A percentile compares a stretch with the other conserved stretches of the same genome.
Conservation (phyloP, 2,888 invertebrate genomes). For the Iselma pallidipennis region DNA sequence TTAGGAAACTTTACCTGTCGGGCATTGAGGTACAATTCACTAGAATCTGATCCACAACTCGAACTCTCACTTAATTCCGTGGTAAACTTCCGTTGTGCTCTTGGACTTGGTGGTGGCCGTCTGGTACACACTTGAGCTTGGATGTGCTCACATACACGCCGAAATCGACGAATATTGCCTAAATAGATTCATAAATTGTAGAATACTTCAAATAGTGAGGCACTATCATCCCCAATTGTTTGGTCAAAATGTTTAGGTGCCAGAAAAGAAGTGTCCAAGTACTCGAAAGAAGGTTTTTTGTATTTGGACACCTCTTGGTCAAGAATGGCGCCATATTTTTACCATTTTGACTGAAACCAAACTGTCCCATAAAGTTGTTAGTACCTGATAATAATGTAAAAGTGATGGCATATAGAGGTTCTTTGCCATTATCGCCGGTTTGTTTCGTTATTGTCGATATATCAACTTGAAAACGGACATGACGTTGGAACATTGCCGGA, state of each 20-base stretch:
- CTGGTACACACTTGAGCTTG: slow-evolving; percentile 72
- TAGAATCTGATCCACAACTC: slow-evolving; percentile 71
- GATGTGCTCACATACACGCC: slow-evolving; percentile 95
- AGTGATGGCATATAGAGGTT: slow-evolving; percentile 87
- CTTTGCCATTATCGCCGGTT: slow-evolving; percentile 71
- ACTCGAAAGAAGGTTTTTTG: no score
- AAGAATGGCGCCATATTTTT: no score
- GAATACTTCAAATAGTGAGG: no score
- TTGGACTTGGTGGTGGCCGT: slow-evolving; percentile 65
- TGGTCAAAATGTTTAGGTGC: background rate
- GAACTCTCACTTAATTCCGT: slow-evolving; percentile 71
- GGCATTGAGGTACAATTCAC: slow-evolving; percentile 59
- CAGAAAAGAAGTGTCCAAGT: no score
- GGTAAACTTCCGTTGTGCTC: slow-evolving; percentile 67
- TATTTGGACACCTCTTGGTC: no score
- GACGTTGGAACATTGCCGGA: slow-evolving; percentile 95
- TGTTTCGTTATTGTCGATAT: slow-evolving; percentile 83
- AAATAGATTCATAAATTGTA: no score
- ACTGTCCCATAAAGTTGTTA: no score
- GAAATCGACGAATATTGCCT: slow-evolving; percentile 94
- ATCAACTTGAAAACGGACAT: slow-evolving; percentile 93
- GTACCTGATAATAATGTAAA: slow-evolving; percentile 91
- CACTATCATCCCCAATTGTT: slow-evolving; percentile 2
- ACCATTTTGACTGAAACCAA: no score
- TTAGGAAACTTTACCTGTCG: slow-evolving; percentile 51